These are phyloP conservation scores for Aphelinus certus DNA, from an alignment of 1,140 invertebrate genomes.

Conservation along the genomic window DNA sequence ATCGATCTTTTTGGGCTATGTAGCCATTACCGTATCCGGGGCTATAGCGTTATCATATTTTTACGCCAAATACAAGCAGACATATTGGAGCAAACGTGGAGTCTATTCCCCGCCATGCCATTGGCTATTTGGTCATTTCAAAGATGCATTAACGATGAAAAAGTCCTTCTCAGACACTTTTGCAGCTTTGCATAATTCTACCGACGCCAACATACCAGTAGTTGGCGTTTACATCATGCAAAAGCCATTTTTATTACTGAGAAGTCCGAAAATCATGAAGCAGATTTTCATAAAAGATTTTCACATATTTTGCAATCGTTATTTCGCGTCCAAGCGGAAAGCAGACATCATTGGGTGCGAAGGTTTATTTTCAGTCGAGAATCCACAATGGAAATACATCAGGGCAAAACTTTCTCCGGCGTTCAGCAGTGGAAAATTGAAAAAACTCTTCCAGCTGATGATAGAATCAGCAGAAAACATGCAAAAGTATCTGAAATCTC, in stretches of 20 bases:
- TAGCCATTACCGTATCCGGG: not conserved
- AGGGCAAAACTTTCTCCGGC: constrained; percentile 63
- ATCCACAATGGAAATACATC: constrained; percentile 61
- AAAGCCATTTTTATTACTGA: constrained; percentile 48
- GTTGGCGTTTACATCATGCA: constrained; percentile 52
- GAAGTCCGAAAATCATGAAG: constrained; percentile 53
- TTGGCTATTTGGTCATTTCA: constrained; percentile 54
- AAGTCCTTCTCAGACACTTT: constrained; percentile 55
- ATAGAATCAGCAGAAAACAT: constrained; percentile 48
- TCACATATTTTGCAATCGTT: constrained; percentile 59
- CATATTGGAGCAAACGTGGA: constrained; percentile 54
- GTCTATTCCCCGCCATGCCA: constrained; percentile 46
- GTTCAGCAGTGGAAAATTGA: constrained; percentile 47
- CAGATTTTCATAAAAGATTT: constrained; percentile 66
- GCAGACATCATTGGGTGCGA: constrained; percentile 54
- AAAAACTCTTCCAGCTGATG: constrained; percentile 63
- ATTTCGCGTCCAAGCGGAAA: constrained; percentile 63
- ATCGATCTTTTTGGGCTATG: not conserved
- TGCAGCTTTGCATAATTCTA: constrained; percentile 52
- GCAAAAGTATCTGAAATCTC: constrained; percentile 42
- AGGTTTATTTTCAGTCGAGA: constrained; percentile 54
- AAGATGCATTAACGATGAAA: constrained; percentile 46
- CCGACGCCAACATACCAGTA: constrained; percentile 34
- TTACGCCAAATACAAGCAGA: constrained; percentile 47
- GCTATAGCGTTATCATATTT: constrained; percentile 25